Conservation (phyloP, 1,140 invertebrate species). For the Maconellicoccus hirsutus region DNA sequence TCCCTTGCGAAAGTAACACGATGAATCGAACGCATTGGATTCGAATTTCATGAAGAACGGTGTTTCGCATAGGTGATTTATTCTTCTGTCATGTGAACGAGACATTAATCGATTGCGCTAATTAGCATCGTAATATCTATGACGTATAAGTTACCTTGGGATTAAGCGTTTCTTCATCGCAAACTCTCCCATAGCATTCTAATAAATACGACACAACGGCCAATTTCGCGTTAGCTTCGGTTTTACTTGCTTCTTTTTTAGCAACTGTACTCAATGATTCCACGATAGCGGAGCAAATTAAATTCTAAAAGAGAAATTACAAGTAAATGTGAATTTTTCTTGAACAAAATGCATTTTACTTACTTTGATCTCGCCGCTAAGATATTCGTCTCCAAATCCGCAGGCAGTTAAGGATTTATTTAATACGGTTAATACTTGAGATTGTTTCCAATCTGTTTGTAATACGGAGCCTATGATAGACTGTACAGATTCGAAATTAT, state of each 20-base stretch:
- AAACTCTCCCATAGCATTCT: constrained; percentile 50
- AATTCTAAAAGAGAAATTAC: background rate
- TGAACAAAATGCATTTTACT: constrained; percentile 29
- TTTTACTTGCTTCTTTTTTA: constrained; percentile 36
- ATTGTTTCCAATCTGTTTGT: background rate
- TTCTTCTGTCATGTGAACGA: constrained; percentile 40
- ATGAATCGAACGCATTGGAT: constrained; percentile 50
- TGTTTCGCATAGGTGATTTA: constrained; percentile 44
- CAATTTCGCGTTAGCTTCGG: constrained; percentile 37
- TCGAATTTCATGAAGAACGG: constrained; percentile 44
- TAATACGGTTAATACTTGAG: background rate
- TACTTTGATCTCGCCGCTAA: constrained; percentile 38
- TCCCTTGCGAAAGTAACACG: constrained; percentile 46
- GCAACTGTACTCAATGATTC: background rate
- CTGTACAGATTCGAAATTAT: constrained; percentile 31
- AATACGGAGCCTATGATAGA: background rate
- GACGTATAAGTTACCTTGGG: constrained; percentile 48
- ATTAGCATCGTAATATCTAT: background rate
- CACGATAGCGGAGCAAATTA: background rate
- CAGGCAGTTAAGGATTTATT: background rate
- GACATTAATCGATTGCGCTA: too few relatives aligned
- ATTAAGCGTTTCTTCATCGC: constrained; percentile 53
- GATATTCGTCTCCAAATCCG: constrained; percentile 32
- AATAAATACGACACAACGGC: constrained; percentile 35
- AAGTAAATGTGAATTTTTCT: background rate